A percentile compares a stretch with the other conserved stretches of the same genome.
These are phyloP conservation scores for Nezara viridula DNA, from an alignment of 2,888 invertebrate genomes.

Conservation along the genomic window DNA sequence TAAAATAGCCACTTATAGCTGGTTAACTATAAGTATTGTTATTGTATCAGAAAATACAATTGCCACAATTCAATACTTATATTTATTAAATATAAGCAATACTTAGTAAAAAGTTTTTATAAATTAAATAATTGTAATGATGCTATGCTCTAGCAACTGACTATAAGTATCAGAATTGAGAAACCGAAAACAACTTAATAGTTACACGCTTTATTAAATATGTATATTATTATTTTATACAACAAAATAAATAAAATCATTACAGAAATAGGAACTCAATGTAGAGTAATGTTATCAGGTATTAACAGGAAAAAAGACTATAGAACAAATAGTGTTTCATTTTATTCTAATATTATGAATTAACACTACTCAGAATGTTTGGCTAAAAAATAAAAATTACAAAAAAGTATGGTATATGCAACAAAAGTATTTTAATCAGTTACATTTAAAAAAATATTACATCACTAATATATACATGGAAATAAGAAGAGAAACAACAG, in stretches of 20 bases:
- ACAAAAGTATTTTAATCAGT: conserved; percentile 38
- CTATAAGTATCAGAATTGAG: not conserved
- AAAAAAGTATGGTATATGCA: conserved; percentile 35
- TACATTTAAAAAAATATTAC: conserved; percentile 55
- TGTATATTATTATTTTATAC: conserved; percentile 29
- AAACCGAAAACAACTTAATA: conserved; percentile 10
- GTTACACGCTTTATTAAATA: conserved; percentile 45
- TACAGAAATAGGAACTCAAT: conserved; percentile 48
- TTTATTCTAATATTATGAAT: conserved; percentile 55
- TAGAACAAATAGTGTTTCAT: conserved; percentile 56
- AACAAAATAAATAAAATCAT: conserved; percentile 34
- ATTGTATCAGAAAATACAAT: no score
- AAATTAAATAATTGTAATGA: not conserved
- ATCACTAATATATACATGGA: conserved; percentile 54
- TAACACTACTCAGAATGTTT: conserved; percentile 57
- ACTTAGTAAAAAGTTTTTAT: not conserved
- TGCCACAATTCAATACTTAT: not conserved
- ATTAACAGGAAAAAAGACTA: conserved; percentile 42
- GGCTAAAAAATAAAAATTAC: conserved; percentile 49
- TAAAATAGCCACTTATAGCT: no score
- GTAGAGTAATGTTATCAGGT: conserved; percentile 44
- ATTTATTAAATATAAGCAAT: not conserved
- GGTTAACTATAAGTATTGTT: no score
- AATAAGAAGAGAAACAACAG: conserved; percentile 58
- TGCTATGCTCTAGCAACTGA: not conserved